Evolutionary conservation across 2,797 vertebrate species (phyloP).

Genomic region (Protonibea diacanthus): DNA sequence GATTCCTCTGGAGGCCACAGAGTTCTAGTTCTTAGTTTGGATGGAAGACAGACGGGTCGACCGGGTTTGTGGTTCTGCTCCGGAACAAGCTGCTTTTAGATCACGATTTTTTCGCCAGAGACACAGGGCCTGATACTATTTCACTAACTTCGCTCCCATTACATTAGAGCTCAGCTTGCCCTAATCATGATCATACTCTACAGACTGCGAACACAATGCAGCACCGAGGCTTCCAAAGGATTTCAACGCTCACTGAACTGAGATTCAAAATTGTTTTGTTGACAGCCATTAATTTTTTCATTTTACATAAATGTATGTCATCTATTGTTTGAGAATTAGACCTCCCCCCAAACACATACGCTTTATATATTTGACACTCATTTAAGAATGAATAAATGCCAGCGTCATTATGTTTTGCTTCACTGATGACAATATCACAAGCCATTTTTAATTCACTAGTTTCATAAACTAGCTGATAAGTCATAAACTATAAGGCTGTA

Average conservation of each 20-base stretch:
- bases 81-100: constrained; percentile 76
- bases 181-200: constrained; percentile 52
- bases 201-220: constrained; percentile 40
- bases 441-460: not conserved
- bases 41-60: constrained; percentile 74
- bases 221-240: constrained; percentile 35
- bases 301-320: constrained; percentile 16
- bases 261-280: constrained; percentile 37
- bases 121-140: constrained; percentile 60
- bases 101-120: constrained; percentile 57
- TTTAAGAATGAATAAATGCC: not conserved
- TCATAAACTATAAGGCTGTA: not conserved
- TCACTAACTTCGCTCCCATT: constrained; percentile 53
- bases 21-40: constrained; percentile 76
- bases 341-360: not conserved
- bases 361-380: not conserved
- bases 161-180: constrained; percentile 57
- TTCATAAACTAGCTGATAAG: not conserved
- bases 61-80: constrained; percentile 80
- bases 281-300: constrained; percentile 30
- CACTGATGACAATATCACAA: not conserved
- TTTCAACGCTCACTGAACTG: constrained; percentile 29
- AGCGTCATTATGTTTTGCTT: constrained; percentile 6
- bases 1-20: constrained; percentile 65
- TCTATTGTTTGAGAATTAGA: constrained; percentile 16